Evolutionary conservation across 2,888 invertebrate genomes (phyloP).

Genomic region (Heliconius sara): DNA sequence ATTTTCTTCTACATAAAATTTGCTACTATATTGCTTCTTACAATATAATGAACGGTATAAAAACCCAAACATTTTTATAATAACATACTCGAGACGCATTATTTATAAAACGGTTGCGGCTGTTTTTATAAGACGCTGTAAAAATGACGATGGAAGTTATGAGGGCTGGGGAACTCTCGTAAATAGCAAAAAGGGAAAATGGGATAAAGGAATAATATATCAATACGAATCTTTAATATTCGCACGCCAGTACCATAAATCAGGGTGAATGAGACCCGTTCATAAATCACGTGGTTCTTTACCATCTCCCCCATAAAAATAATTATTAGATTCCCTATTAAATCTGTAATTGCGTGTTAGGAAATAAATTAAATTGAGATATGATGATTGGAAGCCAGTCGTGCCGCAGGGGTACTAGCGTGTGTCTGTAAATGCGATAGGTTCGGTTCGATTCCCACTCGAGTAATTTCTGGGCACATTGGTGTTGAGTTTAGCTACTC

Average conservation of each 20-base stretch:
- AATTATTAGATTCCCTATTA: conserved; percentile 39
- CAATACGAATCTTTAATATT: conserved; percentile 84
- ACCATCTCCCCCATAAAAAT: conserved; percentile 62
- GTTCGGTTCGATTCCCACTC: too few relatives aligned
- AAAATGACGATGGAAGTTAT: conserved; percentile 81
- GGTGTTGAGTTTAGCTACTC: too few relatives aligned
- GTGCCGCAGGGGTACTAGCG: too few relatives aligned
- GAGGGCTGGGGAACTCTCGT: conserved; percentile 79
- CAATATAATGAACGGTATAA: conserved; percentile 27
- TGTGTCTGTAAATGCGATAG: too few relatives aligned
- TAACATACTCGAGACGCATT: conserved; percentile 57
- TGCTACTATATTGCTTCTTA: conserved; percentile 14
- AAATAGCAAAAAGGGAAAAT: conserved; percentile 80
- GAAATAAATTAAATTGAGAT: not conserved
- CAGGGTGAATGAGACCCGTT: conserved; percentile 76
- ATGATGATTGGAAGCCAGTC: not conserved
- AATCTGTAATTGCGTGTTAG: conserved; percentile 7
- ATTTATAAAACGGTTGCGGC: conserved; percentile 67
- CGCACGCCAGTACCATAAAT: conserved; percentile 79
- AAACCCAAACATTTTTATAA: conserved; percentile 33
- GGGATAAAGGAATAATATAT: conserved; percentile 84
- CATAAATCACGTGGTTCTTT: conserved; percentile 74
- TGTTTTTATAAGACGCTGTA: conserved; percentile 76
- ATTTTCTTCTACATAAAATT: not conserved
- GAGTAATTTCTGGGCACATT: too few relatives aligned